Base-by-base conservation (phyloP, 1,140 invertebrate species). In the Drosophila mayri region DNA sequence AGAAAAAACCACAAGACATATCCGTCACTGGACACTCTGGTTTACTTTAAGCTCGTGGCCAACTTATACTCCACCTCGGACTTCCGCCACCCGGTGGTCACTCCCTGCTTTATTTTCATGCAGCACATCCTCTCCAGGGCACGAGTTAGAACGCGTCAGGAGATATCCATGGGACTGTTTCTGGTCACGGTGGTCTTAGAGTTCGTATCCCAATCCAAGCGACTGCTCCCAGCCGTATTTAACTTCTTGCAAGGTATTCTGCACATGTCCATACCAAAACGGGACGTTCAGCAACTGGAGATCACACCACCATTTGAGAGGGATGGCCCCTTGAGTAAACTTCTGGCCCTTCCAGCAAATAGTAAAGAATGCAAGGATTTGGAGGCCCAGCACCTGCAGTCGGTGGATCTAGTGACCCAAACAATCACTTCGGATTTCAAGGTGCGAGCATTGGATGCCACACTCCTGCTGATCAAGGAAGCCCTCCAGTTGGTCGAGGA, bases 21-120 rank as follows among this genome's bases (percentile, higher is more conserved):
- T 92, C 96, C 97, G 4, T 93, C 93, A 50, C 91, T 97, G 35
- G 95, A 98, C 82, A 96, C 95, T 0, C 84, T 98, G 28, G 93
- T 98, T 76, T 95, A 97, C 81, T 95, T 98, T 38, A 97, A 97
- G 94, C 78, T 97, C 35, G 94, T 96, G 20, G 95, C 95, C 16
- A 91, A 96, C 16, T 83, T 98, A 37, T 99, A 97, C 93, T 96
- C 97, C 16, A 96, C 97, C 1, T 98, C 97, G 1, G 98, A 99
- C 93, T 98, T 97, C 88, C 93, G 95, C 32, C 98, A 99, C 94
- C 95, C 95, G 3, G 94, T 98, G n/a, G 95, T 96, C 32, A 98
- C 97, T 11, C 97, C 97, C 46, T 95, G 95, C 81, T 93, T 97
- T 55, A 93, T 97, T 44, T 97, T 98, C 81, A 96, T 98, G 93